These are phyloP conservation scores for Erethizon dorsatum DNA, from an alignment of 2,797 vertebrate genomes.

Conservation along the genomic window DNA sequence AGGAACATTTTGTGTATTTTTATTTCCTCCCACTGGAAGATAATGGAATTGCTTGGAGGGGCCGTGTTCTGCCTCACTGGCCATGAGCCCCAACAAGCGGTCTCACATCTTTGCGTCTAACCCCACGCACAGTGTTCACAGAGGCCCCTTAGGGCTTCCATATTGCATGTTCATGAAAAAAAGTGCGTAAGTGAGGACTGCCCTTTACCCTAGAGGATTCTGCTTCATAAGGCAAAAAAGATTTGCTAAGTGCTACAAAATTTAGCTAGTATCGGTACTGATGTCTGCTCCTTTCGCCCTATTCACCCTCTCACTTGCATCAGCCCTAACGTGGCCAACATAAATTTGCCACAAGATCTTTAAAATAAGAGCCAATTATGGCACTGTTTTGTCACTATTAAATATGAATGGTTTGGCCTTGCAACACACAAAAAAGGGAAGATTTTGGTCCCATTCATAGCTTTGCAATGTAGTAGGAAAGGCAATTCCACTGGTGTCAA, in stretches of 20 bases:
- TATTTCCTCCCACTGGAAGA: not conserved
- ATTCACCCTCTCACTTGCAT: not conserved
- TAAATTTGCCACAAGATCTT: not conserved
- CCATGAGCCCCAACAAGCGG: not conserved
- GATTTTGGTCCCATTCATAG: not conserved
- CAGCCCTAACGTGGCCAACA: not conserved
- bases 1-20: not conserved
- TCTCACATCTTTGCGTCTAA: not conserved
- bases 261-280: not conserved
- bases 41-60: not conserved
- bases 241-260: not conserved
- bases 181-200: not conserved
- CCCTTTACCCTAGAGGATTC: not conserved
- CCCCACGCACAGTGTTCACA: not conserved
- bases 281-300: not conserved
- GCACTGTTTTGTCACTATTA: not conserved
- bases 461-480: not conserved
- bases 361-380: not conserved
- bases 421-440: not conserved
- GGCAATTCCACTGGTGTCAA: not conserved
- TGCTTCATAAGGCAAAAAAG: not conserved
- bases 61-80: too few relatives aligned
- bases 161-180: not conserved
- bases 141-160: not conserved
- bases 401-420: not conserved